These are phyloP conservation scores for Cydia amplana DNA, from an alignment of 1,140 invertebrate species.

Conservation along the genomic window DNA sequence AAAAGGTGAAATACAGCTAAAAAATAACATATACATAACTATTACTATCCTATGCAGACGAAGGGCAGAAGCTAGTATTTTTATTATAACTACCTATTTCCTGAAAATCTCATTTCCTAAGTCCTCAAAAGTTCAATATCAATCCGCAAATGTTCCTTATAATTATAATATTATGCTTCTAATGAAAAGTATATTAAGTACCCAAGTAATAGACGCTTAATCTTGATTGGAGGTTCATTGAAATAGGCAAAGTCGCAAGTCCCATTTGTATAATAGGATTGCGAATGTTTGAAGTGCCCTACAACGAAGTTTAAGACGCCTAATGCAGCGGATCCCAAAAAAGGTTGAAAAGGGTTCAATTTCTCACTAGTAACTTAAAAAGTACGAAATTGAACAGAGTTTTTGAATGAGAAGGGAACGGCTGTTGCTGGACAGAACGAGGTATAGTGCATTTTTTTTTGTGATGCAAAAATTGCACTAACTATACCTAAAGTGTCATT, in stretches of 20 bases:
- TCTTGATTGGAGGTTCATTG: not conserved
- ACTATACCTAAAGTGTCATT: no score
- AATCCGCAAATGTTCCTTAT: not conserved
- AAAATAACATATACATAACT: no score
- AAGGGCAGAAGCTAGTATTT: no score
- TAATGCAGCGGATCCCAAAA: constrained; percentile 6
- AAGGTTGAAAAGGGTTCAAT: constrained; percentile 23
- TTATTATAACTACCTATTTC: no score
- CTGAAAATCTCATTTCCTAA: no score
- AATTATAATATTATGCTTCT: not conserved
- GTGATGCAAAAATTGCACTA: no score
- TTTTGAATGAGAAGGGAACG: not conserved
- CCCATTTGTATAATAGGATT: constrained; percentile 10
- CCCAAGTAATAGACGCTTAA: not conserved
- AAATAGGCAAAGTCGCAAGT: not conserved
- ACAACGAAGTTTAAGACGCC: constrained; percentile 7
- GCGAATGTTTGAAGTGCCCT: not conserved
- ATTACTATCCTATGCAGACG: no score
- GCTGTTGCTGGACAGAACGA: not conserved
- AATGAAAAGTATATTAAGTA: constrained; percentile 11
- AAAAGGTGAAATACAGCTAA: no score
- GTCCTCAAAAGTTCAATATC: not conserved
- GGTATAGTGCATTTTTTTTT: not conserved
- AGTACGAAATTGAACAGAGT: constrained; percentile 14
- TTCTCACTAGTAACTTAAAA: constrained; percentile 24